Conservation (phyloP, 2,888 invertebrate genomes). For the Azorinus chamasolen region DNA sequence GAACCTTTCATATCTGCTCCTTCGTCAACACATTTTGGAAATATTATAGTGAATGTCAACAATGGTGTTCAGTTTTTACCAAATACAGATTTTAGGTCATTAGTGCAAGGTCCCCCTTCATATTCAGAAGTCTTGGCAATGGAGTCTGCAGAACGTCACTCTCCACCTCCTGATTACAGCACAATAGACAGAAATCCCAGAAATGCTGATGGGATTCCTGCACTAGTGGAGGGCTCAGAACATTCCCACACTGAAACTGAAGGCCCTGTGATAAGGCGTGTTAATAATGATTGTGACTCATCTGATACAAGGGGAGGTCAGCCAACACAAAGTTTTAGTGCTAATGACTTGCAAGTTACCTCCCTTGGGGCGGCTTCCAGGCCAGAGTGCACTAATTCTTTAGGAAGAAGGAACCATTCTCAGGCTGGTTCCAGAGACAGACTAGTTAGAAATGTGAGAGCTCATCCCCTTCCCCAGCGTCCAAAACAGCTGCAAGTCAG, state of each 20-base stretch:
- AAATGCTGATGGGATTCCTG: slow-evolving; percentile 10
- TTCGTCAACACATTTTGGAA: slow-evolving; percentile 73
- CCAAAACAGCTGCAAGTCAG: slow-evolving; percentile 64
- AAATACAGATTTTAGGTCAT: slow-evolving; percentile 63
- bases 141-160: slow-evolving; percentile 51
- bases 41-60: slow-evolving; percentile 82
- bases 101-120: slow-evolving; percentile 76
- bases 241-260: too few species aligned
- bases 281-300: too few species aligned
- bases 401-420: not conserved
- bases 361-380: slow-evolving; percentile 6
- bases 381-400: not conserved
- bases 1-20: slow-evolving; percentile 74
- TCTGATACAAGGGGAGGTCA: too few species aligned
- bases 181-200: slow-evolving; percentile 77
- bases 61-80: slow-evolving; percentile 82
- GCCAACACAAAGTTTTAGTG: too few species aligned
- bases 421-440: slow-evolving; percentile 10
- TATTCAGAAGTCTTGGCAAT: slow-evolving; percentile 76
- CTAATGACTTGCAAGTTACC: slow-evolving; percentile 1
- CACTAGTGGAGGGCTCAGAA: too few species aligned
- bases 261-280: too few species aligned
- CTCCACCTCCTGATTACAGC: slow-evolving; percentile 81
- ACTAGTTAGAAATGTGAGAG: slow-evolving; percentile 32
- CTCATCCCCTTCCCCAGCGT: slow-evolving; percentile 29